Base-by-base conservation (phyloP, 1,140 invertebrate genomes). In the Aleiodes sp. region DNA sequence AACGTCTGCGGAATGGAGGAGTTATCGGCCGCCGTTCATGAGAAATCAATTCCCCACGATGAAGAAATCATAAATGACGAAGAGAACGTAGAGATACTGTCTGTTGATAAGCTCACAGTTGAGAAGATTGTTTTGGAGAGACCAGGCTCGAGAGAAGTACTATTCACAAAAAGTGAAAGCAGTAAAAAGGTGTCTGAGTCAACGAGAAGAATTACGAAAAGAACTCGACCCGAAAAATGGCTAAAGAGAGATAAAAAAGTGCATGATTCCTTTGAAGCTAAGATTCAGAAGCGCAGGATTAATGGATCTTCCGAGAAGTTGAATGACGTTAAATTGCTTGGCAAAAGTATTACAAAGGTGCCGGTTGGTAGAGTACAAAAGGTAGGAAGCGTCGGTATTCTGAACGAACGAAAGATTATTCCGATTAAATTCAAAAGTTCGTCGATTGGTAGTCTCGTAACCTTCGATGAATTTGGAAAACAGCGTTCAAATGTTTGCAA, bases 111-210 rank as follows among this genome's bases (percentile, higher is more conserved):
- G 56, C 33, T 81, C 2, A 78, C 74, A 8, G 68, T 77, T 0
- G 80, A 80, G 31, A 80, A 78, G 41, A 76, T 80, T 28, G 75
- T 80, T 0, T 52, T 79, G 19, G 78, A 77, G 37, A 70, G 67
- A 63, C 56, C 57, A 35, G 71, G 70, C 0, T 71, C 75, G 35
- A 71, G 73, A n/a, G 71, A 80, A 66, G 63, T 76, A 21, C 61
- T 77, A 2, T 16, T 78, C 6, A 79, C 75, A 39, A 79, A 78
- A 9, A 75, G 73, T 29, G 78, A 76, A 64, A 75, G 59, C 21
- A 75, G 69, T 2, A 63, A 65, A 12, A 76, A 76, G 28, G 6
- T 77, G 0, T 75, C 75, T 12, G 68, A 70, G 26, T 56, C 41
- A n/a, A 65, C 52, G 28, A 65, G 46, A 21, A 37, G 29, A 19